These are phyloP conservation scores for Myotis davidii DNA, from an alignment of 2,113 vertebrate species.

Conservation along the genomic window DNA sequence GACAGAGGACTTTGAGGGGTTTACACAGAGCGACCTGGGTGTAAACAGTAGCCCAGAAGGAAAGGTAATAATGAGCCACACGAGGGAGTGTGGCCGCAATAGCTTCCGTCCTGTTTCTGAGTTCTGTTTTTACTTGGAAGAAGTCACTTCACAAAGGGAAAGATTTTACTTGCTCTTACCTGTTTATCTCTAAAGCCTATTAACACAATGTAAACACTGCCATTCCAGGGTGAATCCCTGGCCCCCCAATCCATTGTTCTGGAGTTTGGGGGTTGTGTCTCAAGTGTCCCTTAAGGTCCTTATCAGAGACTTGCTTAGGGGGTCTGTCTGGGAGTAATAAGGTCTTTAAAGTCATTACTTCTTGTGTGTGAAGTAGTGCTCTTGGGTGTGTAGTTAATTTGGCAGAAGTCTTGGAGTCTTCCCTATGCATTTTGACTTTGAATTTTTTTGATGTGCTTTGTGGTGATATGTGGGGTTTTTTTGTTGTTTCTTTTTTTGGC, in stretches of 20 bases:
- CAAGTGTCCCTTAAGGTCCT: not conserved
- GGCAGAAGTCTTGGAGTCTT: not conserved
- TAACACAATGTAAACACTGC: not conserved
- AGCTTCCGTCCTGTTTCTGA: not conserved
- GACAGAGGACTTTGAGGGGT: conserved; percentile 91
- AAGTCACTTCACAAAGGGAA: not conserved
- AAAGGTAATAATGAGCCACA: conserved; percentile 68
- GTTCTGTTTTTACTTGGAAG: not conserved
- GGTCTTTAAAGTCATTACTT: not conserved
- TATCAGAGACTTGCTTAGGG: not conserved
- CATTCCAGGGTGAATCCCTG: not conserved
- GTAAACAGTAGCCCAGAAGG: conserved; percentile 70
- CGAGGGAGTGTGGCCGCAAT: not conserved
- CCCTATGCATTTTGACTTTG: not conserved
- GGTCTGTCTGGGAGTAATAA: not conserved
- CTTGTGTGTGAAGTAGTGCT: not conserved
- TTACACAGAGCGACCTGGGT: conserved; percentile 81
- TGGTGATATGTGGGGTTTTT: too few species aligned
- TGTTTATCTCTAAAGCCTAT: not conserved
- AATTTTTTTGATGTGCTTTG: not conserved
- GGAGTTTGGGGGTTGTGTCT: not conserved
- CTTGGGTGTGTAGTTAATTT: not conserved
- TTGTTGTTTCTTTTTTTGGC: not conserved
- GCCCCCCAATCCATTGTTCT: not conserved
- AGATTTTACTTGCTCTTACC: not conserved